phyloP scores from a whole-genome alignment of 2,797 vertebrate genomes.

The Momotus momota region DNA sequence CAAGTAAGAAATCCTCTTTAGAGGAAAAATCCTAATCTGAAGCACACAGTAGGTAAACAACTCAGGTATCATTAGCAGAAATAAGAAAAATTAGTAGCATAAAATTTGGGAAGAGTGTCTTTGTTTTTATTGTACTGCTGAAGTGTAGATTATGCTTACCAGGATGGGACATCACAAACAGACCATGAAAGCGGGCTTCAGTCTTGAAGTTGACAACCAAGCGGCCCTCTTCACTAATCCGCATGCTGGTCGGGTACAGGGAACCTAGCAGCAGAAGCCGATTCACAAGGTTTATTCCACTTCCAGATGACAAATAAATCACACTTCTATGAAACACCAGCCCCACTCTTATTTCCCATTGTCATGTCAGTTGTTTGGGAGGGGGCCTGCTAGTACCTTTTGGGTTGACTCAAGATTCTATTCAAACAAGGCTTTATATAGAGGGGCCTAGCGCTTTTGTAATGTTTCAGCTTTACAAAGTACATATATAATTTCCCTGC shows the following conservation, averaged over 20 bases:
- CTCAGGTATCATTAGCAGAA: not conserved
- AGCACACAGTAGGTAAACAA: not conserved
- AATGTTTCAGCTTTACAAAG: not conserved
- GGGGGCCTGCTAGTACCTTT: not conserved
- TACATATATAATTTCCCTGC: not conserved
- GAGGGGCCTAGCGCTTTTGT: not conserved
- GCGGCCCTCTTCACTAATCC: slow-evolving; percentile 90
- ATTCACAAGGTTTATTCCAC: not conserved
- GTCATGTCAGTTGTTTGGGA: not conserved
- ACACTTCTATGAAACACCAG: not conserved
- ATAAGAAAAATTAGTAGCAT: not conserved
- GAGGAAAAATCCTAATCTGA: not conserved
- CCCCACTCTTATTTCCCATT: not conserved
- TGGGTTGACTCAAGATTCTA: not conserved
- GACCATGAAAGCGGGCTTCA: slow-evolving; percentile 90
- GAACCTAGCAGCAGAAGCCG: slow-evolving; percentile 79
- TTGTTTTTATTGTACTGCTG: not conserved
- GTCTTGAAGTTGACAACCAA: slow-evolving; percentile 94
- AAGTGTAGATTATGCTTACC: slow-evolving; percentile 66
- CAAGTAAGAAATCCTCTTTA: not conserved
- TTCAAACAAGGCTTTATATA: not conserved
- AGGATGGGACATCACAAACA: slow-evolving; percentile 89
- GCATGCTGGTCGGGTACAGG: slow-evolving; percentile 94
- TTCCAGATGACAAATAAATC: not conserved
- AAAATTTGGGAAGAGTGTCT: not conserved